Base-by-base conservation (phyloP, 2,797 vertebrate genomes). In the Sebastes elongatus region DNA sequence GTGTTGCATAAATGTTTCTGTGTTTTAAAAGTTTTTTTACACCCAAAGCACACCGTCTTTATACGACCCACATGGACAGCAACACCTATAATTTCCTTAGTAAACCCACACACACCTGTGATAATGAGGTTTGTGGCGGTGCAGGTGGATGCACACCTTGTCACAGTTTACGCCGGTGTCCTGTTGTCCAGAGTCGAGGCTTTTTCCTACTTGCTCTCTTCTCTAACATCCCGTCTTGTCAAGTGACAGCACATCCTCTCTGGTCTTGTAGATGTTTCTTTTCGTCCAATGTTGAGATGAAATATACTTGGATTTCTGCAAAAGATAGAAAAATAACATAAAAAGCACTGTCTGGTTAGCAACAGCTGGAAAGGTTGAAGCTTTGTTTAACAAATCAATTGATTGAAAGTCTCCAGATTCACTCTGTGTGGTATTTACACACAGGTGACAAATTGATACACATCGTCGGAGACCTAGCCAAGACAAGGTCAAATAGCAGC, bases 101-200 rank as follows among this genome's bases (percentile, higher is more conserved):
- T 80, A 38, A 69, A 71, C n/a, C 7, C n/a, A 63, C 77, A 67
- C 77, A 79, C 68, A 81, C 71, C 63, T 78, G 80, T 8, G 65
- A 49, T 76, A 10, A 25, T 60, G 61, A 61, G 27, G n/a, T 62
- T 28, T 67, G 59, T 38, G 14, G n/a, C 2, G 1, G 25, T 2
- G 59, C 62, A 72, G 55, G 60, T 73, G 42, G 30, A 76, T n/a
- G 13, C 20, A 42, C 18, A 84, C 13, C 18, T 9, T 57, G 55
- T 75, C 13, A 25, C 4, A 14, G 8, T 30, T 59, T 5, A 52
- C 4, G 10, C 8, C 6, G 2, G 8, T 6, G 7, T 52, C 59
- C 14, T 22, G 52, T 13, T 46, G 28, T 63, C 25, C 10, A 32
- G 7, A 13, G 2, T n/a, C 2, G 1, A 25, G 5, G 10, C 13